Evolutionary conservation across 35 echinoderm and acorn worm genomes (phyloP).

Genomic region (Amphiura filiformis): DNA sequence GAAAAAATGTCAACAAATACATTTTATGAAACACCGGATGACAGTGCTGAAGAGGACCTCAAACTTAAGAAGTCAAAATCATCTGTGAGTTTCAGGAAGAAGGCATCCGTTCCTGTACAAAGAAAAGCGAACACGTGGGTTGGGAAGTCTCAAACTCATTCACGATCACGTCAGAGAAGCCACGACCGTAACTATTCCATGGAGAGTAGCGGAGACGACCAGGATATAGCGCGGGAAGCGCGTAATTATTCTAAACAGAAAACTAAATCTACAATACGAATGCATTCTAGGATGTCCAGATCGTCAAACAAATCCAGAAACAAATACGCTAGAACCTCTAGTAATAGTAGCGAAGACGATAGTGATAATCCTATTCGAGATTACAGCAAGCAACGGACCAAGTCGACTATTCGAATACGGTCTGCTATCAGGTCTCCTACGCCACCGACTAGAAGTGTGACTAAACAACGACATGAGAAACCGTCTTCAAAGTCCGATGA

Average conservation of each 20-base stretch:
- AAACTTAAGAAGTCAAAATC: neutral
- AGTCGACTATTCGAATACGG: neutral
- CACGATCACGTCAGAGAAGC: neutral
- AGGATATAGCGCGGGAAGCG: neutral
- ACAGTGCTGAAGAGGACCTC: neutral
- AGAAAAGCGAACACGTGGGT: neutral
- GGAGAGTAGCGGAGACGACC: neutral
- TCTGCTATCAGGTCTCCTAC: too few relatives aligned
- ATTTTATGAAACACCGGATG: neutral
- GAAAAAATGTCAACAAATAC: neutral
- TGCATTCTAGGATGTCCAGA: neutral
- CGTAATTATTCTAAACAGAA: neutral
- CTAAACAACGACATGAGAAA: neutral
- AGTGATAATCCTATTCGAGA: neutral
- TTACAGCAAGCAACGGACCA: neutral
- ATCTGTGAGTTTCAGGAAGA: neutral
- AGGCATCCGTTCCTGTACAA: neutral
- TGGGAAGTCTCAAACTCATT: neutral
- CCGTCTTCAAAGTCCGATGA: neutral
- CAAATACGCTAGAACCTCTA: neutral
- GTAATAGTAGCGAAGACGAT: neutral
- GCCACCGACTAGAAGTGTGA: neutral
- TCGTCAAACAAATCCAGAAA: neutral
- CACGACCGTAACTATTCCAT: neutral
- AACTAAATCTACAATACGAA: neutral